Evolutionary conservation across 53 echinoderm and acorn worm genomes (phyloP).

Genomic region (Glandiceps talaboti): DNA sequence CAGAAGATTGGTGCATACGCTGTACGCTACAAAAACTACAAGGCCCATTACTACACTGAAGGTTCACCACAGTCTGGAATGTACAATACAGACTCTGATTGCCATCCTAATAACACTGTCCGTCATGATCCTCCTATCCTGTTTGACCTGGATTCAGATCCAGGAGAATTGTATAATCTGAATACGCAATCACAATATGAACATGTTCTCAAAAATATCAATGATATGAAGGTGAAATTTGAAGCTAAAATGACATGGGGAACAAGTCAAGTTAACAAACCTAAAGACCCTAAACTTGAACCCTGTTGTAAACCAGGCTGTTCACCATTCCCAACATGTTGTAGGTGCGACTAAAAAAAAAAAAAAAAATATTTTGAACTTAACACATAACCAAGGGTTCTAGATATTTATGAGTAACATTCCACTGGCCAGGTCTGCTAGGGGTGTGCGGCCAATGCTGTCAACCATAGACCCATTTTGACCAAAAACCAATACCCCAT

Average conservation of each 20-base stretch:
- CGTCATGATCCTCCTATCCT: slow-evolving; percentile 65
- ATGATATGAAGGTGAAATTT: slow-evolving; percentile 21
- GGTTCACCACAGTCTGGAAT: slow-evolving; percentile 41
- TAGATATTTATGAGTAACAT: no score
- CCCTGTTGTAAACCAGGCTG: slow-evolving; percentile 80
- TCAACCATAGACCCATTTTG: no score
- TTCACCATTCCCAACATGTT: slow-evolving; percentile 75
- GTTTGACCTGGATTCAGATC: slow-evolving; percentile 68
- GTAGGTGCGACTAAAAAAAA: slow-evolving; percentile 39
- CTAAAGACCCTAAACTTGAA: slow-evolving; percentile 31
- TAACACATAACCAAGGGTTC: no score
- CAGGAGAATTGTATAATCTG: slow-evolving; percentile 68
- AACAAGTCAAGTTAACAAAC: slow-evolving; percentile 8
- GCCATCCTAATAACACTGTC: slow-evolving; percentile 39
- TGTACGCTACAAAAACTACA: slow-evolving; percentile 83
- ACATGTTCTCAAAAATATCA: slow-evolving; percentile 24
- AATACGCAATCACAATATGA: slow-evolving; percentile 29
- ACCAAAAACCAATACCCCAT: no score
- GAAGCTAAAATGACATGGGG: slow-evolving; percentile 50
- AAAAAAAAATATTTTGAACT: slow-evolving; percentile 24
- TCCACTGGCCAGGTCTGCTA: no score
- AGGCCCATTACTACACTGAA: slow-evolving; percentile 88
- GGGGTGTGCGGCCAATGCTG: no score
- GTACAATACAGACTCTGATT: slow-evolving; percentile 63
- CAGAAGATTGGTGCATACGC: slow-evolving; percentile 69